A percentile compares a stretch with the other conserved stretches of the same genome.
Conservation (phyloP, 1,140 invertebrate genomes). For the Dendrolimus kikuchii region DNA sequence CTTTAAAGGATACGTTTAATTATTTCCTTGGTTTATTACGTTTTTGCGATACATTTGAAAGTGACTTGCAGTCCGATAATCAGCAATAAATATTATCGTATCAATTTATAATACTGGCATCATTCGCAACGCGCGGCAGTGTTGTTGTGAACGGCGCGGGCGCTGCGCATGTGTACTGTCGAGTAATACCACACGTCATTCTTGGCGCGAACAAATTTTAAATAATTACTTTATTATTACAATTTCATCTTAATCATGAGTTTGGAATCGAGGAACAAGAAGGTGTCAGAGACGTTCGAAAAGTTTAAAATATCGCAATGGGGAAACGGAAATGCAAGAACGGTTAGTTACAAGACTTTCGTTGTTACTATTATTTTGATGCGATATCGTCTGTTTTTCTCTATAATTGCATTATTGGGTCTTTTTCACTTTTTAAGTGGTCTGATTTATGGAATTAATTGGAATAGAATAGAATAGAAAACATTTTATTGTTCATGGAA, state of each 20-base stretch:
- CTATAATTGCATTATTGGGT: too few relatives aligned
- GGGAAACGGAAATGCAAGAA: constrained; percentile 39
- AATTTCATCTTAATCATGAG: constrained; percentile 46
- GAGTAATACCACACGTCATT: constrained; percentile 17
- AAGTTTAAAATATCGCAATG: constrained; percentile 61
- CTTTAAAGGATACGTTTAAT: constrained; percentile 3
- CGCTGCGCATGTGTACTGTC: constrained; percentile 31
- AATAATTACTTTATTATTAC: constrained; percentile 20
- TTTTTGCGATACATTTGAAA: constrained; percentile 6
- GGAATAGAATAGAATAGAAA: too few relatives aligned
- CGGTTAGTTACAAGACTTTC: constrained; percentile 32
- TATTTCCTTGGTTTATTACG: constrained; percentile 7
- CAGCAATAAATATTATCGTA: constrained; percentile 14
- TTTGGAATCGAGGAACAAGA: constrained; percentile 57
- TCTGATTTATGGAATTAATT: too few relatives aligned
- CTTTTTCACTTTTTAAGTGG: too few relatives aligned
- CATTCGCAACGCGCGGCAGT: constrained; percentile 24
- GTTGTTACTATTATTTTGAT: constrained; percentile 13
- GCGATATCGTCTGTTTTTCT: too few relatives aligned
- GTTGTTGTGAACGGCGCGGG: constrained; percentile 24
- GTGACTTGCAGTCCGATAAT: constrained; percentile 9
- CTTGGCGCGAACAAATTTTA: constrained; percentile 38
- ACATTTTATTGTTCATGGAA: too few relatives aligned
- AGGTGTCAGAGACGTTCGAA: constrained; percentile 63
- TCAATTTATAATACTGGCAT: constrained; percentile 24